Conservation (phyloP, 2,888 invertebrate genomes). For the Hyalella azteca region DNA sequence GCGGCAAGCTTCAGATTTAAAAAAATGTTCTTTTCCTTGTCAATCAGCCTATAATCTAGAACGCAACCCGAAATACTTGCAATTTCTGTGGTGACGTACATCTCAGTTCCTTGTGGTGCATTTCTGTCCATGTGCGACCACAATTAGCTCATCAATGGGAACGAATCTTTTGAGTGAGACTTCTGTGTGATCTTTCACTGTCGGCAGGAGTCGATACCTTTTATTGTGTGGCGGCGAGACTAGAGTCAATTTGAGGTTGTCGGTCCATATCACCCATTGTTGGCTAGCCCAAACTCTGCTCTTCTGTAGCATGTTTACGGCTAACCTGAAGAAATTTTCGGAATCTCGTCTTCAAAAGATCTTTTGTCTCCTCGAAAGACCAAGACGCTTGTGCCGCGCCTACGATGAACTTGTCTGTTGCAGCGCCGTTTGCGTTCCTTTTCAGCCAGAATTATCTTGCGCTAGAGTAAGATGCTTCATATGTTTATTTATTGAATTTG, state of each 20-base stretch:
- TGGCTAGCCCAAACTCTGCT: not conserved
- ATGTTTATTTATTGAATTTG: too few relatives aligned
- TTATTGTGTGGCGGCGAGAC: not conserved
- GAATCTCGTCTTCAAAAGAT: not conserved
- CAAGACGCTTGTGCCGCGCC: too few relatives aligned
- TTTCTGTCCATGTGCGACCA: conserved; percentile 10
- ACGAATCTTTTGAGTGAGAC: conserved; percentile 22
- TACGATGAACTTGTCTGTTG: too few relatives aligned
- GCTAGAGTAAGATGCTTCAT: too few relatives aligned
- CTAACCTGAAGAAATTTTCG: conserved; percentile 8
- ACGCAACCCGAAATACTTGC: not conserved
- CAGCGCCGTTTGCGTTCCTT: too few relatives aligned
- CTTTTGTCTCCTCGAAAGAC: conserved; percentile 11
- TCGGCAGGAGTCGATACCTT: not conserved
- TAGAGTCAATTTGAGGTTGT: conserved; percentile 10
- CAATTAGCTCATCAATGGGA: conserved; percentile 30
- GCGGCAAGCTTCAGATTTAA: too few relatives aligned
- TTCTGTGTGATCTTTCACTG: conserved; percentile 33
- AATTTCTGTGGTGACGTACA: not conserved
- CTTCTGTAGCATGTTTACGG: not conserved
- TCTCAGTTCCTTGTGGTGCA: not conserved
- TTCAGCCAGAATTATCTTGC: too few relatives aligned
- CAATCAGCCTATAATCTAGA: too few relatives aligned
- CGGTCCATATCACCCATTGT: not conserved
- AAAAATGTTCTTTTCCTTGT: too few relatives aligned